phyloP scores from a whole-genome alignment of 2,888 invertebrate species.

The Lamellibrachia columna region DNA sequence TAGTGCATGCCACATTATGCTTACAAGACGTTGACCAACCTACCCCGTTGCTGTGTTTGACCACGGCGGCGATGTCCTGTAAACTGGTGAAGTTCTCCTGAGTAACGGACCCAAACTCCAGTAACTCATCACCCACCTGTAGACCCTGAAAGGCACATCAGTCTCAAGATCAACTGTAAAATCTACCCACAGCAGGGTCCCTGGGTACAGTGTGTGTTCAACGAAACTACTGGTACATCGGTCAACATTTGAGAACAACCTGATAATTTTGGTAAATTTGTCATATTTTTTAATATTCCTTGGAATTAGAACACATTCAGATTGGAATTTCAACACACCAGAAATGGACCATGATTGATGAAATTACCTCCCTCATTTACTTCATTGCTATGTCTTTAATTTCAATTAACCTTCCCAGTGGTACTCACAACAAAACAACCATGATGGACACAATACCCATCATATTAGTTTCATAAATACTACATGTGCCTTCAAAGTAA shows the following conservation, averaged over 20 bases:
- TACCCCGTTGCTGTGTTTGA: constrained; percentile 63
- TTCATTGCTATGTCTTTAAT: no score
- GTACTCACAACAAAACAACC: no score
- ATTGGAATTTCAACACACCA: no score
- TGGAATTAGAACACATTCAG: not conserved
- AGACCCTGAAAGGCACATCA: constrained; percentile 48
- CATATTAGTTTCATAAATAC: no score
- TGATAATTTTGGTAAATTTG: not conserved
- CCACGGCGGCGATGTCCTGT: constrained; percentile 55
- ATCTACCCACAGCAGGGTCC: no score
- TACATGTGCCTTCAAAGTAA: no score
- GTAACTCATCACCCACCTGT: constrained; percentile 54
- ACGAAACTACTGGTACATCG: not conserved
- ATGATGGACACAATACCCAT: no score
- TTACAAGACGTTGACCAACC: constrained; percentile 35
- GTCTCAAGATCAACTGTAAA: not conserved
- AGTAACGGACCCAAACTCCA: constrained; percentile 61
- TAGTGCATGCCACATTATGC: no score
- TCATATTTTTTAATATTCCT: not conserved
- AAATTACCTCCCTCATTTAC: no score
- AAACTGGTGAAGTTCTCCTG: constrained; percentile 57
- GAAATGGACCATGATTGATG: no score
- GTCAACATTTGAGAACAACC: not conserved
- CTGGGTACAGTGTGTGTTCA: not conserved
- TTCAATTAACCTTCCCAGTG: no score